Conservation (phyloP, 1,140 invertebrate species). For the Riptortus pedestris region DNA sequence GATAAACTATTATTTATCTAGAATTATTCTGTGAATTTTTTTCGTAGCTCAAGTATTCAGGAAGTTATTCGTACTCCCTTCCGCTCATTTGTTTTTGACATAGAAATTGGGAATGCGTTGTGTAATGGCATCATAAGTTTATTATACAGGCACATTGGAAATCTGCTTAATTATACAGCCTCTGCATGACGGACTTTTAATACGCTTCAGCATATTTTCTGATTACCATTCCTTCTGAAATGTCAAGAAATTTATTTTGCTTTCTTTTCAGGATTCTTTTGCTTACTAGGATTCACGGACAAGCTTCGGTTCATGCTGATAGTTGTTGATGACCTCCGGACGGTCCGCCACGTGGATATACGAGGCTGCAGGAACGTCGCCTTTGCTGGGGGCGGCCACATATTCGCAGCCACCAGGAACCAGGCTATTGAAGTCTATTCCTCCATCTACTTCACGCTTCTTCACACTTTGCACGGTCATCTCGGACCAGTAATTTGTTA, state of each 20-base stretch:
- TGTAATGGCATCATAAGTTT: no score
- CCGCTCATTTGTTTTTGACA: no score
- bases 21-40: no score
- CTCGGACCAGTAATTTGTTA: conserved; percentile 6
- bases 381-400: conserved; percentile 69
- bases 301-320: conserved; percentile 77
- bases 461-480: conserved; percentile 11
- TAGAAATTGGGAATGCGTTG: no score
- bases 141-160: no score
- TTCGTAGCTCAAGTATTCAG: no score
- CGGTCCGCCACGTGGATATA: conserved; percentile 62
- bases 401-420: conserved; percentile 69
- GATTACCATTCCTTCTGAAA: no score
- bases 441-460: conserved; percentile 50
- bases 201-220: no score
- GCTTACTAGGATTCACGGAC: conserved; percentile 75
- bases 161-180: no score
- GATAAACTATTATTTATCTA: no score
- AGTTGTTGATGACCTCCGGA: conserved; percentile 74
- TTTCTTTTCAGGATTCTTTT: conserved; percentile 20
- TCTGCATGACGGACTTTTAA: no score
- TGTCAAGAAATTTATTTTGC: neutral
- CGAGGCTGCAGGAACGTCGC: conserved; percentile 54
- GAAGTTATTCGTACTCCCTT: no score
- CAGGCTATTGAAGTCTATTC: conserved; percentile 70